These are phyloP conservation scores for Gastracanthus pulcherrimus DNA, from an alignment of 2,888 invertebrate species.

Conservation along the genomic window DNA sequence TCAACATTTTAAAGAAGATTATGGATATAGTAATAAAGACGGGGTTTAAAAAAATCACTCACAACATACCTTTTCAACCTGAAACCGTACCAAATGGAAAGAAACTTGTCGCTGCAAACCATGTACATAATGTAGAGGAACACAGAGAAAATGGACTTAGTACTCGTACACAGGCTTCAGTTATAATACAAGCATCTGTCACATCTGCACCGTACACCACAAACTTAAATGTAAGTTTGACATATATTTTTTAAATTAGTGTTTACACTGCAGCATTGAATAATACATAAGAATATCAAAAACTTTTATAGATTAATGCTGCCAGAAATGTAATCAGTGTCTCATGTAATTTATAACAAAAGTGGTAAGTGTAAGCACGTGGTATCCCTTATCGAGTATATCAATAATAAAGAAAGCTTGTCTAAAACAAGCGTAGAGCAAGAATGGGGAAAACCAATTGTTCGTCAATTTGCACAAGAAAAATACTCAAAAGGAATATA, in stretches of 20 bases:
- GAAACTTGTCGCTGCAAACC: conserved; percentile 48
- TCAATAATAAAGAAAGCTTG: conserved; percentile 57
- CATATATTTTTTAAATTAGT: not conserved
- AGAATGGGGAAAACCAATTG: conserved; percentile 58
- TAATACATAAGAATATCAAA: not conserved
- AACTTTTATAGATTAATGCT: conserved; percentile 40
- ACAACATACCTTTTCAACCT: conserved; percentile 52
- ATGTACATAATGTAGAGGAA: conserved; percentile 27
- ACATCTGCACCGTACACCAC: not conserved
- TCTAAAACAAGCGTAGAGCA: conserved; percentile 59
- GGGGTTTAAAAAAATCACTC: conserved; percentile 53
- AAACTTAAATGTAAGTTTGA: conserved; percentile 15
- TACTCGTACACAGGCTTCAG: not conserved
- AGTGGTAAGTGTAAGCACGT: conserved; percentile 56
- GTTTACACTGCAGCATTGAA: not conserved
- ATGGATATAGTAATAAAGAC: conserved; percentile 59
- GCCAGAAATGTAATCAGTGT: conserved; percentile 28
- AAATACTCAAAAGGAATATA: conserved; percentile 59
- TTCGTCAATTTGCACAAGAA: conserved; percentile 52
- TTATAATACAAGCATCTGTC: not conserved
- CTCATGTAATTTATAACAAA: conserved; percentile 54
- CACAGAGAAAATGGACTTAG: not conserved
- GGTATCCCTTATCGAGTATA: conserved; percentile 54
- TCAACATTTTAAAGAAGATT: too few relatives aligned
- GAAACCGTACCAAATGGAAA: conserved; percentile 52